Evolutionary conservation across 2,888 invertebrate species (phyloP), one percentile per base, ranked within the genome.

Genomic region (Acleris cristana): DNA sequence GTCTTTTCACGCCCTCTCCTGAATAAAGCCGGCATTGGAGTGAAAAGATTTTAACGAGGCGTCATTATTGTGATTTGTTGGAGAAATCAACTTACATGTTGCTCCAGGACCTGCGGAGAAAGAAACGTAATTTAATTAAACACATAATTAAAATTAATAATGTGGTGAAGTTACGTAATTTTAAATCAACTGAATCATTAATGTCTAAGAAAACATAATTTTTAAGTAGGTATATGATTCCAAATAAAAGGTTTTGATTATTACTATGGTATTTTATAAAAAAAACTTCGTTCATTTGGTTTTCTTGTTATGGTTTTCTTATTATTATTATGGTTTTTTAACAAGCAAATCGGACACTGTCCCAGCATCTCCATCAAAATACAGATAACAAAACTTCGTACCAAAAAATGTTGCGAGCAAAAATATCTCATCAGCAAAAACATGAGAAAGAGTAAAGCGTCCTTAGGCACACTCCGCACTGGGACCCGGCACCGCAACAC

Each of bases 401-500:
- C 26, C 26, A 34, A 34, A 34, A 8, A 34, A 34, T 10, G 10
- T 34, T 34, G 34, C 34, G 10, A n/a, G 16, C 16, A 54, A 18
- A 54, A n/a, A 30, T 18, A 51, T 64, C 23, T 57, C 30, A 21
- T 30, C 18, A 54, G 14, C 45, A 18, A 0, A 23, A 59, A 65
- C 48, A 56, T 14, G 34, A 34, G 34, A 34, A 59, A 59, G 45
- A 60, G 10, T 26, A 6, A 3, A 51, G 55, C 19, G 14, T 49
- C 26, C 49, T 64, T 26, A 21, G 55, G 45, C 26, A 18, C 45
- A 18, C 53, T 58, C 12, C 64, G 45, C 48, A 23, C 10, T 5
- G 59, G 49, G 59, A 60, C 55, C 65, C 55, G 60, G 21, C 45
- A 65, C 60, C 59, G 26, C 65, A 54, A 54, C 54, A 34, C 62